These are phyloP conservation scores for Drosophila recens DNA, from an alignment of 2,888 invertebrate species.

Conservation along the genomic window DNA sequence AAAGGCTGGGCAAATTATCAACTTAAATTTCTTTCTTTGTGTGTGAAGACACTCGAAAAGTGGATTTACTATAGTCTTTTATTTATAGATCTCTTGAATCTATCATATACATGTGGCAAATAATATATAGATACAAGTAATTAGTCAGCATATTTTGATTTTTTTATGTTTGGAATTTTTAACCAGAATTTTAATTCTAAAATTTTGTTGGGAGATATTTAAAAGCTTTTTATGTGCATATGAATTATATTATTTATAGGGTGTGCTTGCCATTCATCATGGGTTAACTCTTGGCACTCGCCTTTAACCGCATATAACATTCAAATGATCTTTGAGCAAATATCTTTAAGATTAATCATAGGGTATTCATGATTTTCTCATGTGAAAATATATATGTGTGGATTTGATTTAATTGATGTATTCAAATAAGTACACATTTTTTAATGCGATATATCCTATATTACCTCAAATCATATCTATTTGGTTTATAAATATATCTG, in stretches of 20 bases:
- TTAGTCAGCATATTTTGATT: conserved; percentile 22
- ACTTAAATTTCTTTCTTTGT: conserved; percentile 7
- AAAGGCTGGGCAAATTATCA: conserved; percentile 15
- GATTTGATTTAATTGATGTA: not conserved
- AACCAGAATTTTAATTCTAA: not conserved
- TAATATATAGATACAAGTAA: conserved; percentile 6
- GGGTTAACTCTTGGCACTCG: conserved; percentile 4
- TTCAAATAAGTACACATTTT: not conserved
- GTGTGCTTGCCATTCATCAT: conserved; percentile 14
- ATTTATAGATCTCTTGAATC: conserved; percentile 1
- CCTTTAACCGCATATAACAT: conserved; percentile 19
- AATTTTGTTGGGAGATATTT: not conserved
- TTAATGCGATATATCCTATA: not conserved
- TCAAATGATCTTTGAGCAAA: conserved; percentile 30
- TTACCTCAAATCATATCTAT: not conserved
- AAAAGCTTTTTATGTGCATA: conserved; percentile 3
- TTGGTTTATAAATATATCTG: too few relatives aligned
- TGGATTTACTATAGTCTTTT: not conserved
- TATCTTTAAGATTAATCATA: conserved; percentile 20
- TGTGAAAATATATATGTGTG: not conserved
- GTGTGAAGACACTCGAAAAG: not conserved
- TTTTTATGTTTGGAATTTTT: conserved; percentile 8
- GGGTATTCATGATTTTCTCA: too few relatives aligned
- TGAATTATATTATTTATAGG: conserved; percentile 41
- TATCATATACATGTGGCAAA: not conserved